phyloP scores from a whole-genome alignment of 2,888 invertebrate genomes.

The Chrysotoxum bicinctum region DNA sequence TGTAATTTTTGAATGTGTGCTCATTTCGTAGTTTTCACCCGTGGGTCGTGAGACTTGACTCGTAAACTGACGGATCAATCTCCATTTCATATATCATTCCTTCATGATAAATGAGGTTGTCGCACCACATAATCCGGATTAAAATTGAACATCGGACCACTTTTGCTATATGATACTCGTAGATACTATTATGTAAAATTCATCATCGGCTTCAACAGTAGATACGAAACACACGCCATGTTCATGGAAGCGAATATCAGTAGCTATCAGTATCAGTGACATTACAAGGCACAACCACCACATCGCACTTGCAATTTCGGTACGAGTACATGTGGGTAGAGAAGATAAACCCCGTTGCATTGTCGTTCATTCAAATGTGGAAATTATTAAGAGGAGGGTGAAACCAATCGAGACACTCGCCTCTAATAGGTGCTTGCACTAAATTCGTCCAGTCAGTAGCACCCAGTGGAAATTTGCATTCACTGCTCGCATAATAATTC shows the following conservation, averaged over 20 bases:
- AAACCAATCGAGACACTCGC: not conserved
- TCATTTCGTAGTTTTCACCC: not conserved
- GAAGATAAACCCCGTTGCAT: not conserved
- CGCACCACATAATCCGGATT: conserved; percentile 14
- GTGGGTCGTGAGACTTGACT: not conserved
- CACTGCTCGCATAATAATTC: not conserved
- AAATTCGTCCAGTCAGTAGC: not conserved
- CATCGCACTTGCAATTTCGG: not conserved
- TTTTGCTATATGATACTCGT: not conserved
- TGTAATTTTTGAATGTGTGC: not conserved
- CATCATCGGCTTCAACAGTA: not conserved
- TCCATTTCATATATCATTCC: not conserved
- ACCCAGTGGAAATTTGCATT: conserved; percentile 20
- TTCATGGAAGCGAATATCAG: too few species aligned
- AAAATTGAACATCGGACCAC: not conserved
- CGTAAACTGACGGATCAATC: not conserved
- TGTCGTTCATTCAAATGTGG: conserved; percentile 5
- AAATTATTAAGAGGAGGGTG: conserved; percentile 8
- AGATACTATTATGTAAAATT: not conserved
- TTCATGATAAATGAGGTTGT: conserved; percentile 7
- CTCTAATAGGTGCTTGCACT: conserved; percentile 3
- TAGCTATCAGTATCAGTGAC: not conserved
- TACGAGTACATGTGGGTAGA: not conserved
- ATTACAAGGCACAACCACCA: not conserved
- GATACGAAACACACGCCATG: too few species aligned